Evolutionary conservation across 2,113 vertebrate species (phyloP), one percentile per base, ranked within the genome.

Genomic region (Prunella himalayana): DNA sequence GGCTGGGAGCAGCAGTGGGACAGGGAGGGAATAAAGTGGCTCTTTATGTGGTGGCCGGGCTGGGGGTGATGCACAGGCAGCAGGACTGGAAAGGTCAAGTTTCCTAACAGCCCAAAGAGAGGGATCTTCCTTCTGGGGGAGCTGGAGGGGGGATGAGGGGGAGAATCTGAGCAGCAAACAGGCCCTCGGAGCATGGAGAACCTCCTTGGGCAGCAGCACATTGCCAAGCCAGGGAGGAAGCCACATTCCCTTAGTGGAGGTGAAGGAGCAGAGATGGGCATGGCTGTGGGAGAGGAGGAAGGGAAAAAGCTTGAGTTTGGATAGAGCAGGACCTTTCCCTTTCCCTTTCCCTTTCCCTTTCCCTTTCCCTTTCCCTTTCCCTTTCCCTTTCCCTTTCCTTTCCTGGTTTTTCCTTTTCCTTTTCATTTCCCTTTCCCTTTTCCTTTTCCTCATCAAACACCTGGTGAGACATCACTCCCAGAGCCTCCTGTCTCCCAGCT

Each of bases 41-140:
- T 88, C 95, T 98, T 98, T 97, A 95, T 98, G 90, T 17, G 41
- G 13, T 35, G 66, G 73, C 51, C 9, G 28, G 45, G 80, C 78
- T 39, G 72, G 87, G 88, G 91, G 65, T 54, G 96, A 94, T 23
- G 66, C 93, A 64, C 90, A 65, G 79, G 85, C 92, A 93, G 92
- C 82, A 45, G 76, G 83, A 84, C 83, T 82, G 94, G 51, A 96
- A 95, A 97, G 95, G 95, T 96, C 97, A 96, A 51, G 71, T 85
- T 94, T 81, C 47, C 2, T 11, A 91, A 93, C 10, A 83, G 92
- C 76, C 50, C 56, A 28, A 37, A 83, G 75, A 64, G 25, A 20
- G 68, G 42, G 68, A 54, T 33, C 24, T 61, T 35, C 56, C 83
- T 91, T 53, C 35, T 71, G 10, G 22, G 39, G 35, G 20, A 61